Base-by-base conservation (phyloP, 2,888 invertebrate species). In the Orthosia gracilis region DNA sequence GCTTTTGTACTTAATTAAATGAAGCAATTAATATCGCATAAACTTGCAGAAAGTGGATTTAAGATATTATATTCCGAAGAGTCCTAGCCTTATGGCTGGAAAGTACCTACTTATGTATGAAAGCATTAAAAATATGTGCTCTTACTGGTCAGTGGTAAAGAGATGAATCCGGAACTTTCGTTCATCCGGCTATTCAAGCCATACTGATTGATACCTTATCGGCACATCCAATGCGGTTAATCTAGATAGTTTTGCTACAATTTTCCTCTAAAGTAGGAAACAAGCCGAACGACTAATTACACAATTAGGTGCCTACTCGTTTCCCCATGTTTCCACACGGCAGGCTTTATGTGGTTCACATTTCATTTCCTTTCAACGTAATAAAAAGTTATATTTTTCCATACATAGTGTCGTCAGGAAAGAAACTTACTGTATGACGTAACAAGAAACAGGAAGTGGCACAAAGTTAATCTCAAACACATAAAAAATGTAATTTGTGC, bases 401-500 rank as follows among this genome's bases (percentile, higher is more conserved):
- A 68, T 64, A 62, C 67, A 61, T 50, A 78, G 79, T 49, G 67
- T 54, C 73, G 68, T 78, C 72, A 80, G 80, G 84, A 82, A 85
- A 88, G 76, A 81, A 85, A 83, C 76, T 80, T 76, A 58, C 47
- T 58, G 69, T 71, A 76, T 88, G 87, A 87, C 83, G 84, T 89
- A 88, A 90, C 55, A 69, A 49, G 62, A 67, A 85, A 82, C 81
- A 85, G 87, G 85, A 89, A 88, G 80, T 83, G n/a, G 69, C 49
- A 73, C 81, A 78, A 82, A 80, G 71, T 84, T 83, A 86, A 86
- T 84, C 80, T 82, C 78, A 78, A 74, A 84, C 76, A 83, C 82
- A 85, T 77, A 81, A 84, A 82, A 78, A 82, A 82, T 79, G 77
- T 84, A 83, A 84, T 85, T 91, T 90, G 85, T 89, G 90, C 84